phyloP scores from a whole-genome alignment of 2,888 invertebrate genomes.

The Lutraria lutraria region DNA sequence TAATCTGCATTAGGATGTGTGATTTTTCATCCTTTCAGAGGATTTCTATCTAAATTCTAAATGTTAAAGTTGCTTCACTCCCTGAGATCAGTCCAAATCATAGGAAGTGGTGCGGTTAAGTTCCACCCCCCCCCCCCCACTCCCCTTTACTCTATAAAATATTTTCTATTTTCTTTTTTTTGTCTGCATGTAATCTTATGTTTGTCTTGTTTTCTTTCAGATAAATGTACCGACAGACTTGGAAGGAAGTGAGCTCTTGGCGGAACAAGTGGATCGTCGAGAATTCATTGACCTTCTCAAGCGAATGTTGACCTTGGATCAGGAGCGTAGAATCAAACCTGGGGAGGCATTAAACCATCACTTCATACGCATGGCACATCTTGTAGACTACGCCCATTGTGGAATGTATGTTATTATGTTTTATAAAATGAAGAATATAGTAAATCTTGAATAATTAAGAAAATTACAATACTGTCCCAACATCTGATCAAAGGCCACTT shows the following conservation, averaged over 20 bases:
- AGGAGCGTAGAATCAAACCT: conserved; percentile 97
- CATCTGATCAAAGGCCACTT: too few relatives aligned
- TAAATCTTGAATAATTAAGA: too few relatives aligned
- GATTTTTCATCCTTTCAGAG: too few relatives aligned
- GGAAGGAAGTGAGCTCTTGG: conserved; percentile 97
- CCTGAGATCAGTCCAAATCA: too few relatives aligned
- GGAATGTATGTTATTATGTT: conserved; percentile 90
- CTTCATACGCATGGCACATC: conserved; percentile 96
- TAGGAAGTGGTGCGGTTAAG: too few relatives aligned
- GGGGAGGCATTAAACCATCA: conserved; percentile 98
- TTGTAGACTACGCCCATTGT: conserved; percentile 97
- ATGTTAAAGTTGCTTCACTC: too few relatives aligned
- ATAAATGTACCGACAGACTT: conserved; percentile 90
- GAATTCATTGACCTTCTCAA: conserved; percentile 99
- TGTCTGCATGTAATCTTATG: not conserved
- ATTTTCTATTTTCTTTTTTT: too few relatives aligned
- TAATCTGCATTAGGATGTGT: too few relatives aligned
- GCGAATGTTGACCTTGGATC: conserved; percentile 99
- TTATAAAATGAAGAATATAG: not conserved
- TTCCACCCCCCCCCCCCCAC: too few relatives aligned
- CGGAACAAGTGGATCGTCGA: conserved; percentile 98
- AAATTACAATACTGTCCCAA: too few relatives aligned
- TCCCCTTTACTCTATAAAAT: too few relatives aligned
- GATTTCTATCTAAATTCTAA: too few relatives aligned
- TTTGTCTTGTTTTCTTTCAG: conserved; percentile 68